phyloP scores from a whole-genome alignment of 2,113 vertebrate genomes.

The Noctilio leporinus region DNA sequence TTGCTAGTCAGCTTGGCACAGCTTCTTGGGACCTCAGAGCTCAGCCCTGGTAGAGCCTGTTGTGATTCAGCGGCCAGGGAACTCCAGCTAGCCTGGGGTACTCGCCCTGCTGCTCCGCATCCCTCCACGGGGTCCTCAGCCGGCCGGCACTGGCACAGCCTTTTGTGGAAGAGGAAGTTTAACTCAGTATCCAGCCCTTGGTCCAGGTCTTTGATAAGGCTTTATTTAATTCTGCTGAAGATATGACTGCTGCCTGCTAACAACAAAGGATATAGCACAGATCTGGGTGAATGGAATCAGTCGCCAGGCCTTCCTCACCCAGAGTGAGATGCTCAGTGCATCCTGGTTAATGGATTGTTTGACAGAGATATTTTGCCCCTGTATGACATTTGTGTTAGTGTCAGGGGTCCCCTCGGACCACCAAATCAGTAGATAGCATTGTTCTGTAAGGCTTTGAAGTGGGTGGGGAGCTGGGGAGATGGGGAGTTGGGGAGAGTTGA shows the following conservation, averaged over 20 bases:
- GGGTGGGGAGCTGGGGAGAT: background rate
- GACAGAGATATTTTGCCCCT: background rate
- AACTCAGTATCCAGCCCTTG: slow-evolving; percentile 12
- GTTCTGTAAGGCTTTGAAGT: background rate
- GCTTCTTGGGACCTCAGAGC: background rate
- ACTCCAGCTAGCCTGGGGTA: background rate
- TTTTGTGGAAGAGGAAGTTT: slow-evolving; percentile 41
- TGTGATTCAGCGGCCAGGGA: slow-evolving; percentile 46
- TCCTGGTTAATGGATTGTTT: background rate
- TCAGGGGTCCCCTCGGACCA: background rate
- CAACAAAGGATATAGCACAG: background rate
- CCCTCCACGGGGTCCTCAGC: background rate
- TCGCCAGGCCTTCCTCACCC: background rate
- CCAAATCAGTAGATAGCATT: background rate
- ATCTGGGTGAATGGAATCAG: background rate
- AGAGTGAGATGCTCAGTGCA: accelerated
- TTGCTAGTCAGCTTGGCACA: background rate
- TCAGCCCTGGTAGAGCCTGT: background rate
- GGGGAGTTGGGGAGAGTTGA: background rate
- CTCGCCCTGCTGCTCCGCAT: background rate
- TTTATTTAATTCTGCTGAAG: background rate
- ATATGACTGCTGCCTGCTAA: background rate
- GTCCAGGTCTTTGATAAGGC: slow-evolving; percentile 16
- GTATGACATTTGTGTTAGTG: background rate
- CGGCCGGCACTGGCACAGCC: background rate